Base-by-base conservation (phyloP, 2,797 vertebrate species). In the Malacoctenus gilli region DNA sequence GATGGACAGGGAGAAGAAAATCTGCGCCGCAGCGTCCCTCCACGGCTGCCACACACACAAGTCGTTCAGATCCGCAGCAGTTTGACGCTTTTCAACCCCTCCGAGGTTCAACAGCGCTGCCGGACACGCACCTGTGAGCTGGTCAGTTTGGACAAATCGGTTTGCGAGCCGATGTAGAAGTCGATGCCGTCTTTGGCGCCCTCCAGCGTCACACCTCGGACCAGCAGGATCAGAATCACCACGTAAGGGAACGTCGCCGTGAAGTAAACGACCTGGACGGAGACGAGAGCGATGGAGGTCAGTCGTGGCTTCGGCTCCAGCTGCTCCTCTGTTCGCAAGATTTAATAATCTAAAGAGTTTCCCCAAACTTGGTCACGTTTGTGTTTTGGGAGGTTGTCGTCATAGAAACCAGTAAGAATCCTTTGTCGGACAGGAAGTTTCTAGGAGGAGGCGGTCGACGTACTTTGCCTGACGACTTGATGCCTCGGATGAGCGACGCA, bases 381-480 rank as follows among this genome's bases (percentile, higher is more conserved):
- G n/a, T n/a, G n/a, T n/a, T n/a, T n/a, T n/a, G n/a, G n/a, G n/a
- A n/a, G n/a, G n/a, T n/a, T n/a, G n/a, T n/a, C n/a, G n/a, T n/a
- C n/a, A n/a, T n/a, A n/a, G n/a, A n/a, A n/a, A n/a, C n/a, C n/a
- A n/a, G n/a, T n/a, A n/a, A n/a, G n/a, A n/a, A n/a, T n/a, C n/a
- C n/a, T n/a, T n/a, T n/a, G n/a, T n/a, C n/a, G 25, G 25, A 28
- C n/a, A 9, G 9, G 25, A 28, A 28, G n/a, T n/a, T n/a, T 5
- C 6, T 28, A 32, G 7, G 31, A 32, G 31, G 31, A 9, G 31
- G 31, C 11, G 7, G 31, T 28, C 1, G 12, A 80, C 87, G 78
- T 85, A 98, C 97, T 92, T 99, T 99, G 53, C 96, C 97, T 13
- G 97, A 97, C 39, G 96, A 97, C 75, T 98, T 98, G 79, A 99